A percentile compares a stretch with the other conserved stretches of the same genome.
Evolutionary conservation across 1,140 invertebrate species (phyloP).

Genomic region (Harlomillsia oculata): DNA sequence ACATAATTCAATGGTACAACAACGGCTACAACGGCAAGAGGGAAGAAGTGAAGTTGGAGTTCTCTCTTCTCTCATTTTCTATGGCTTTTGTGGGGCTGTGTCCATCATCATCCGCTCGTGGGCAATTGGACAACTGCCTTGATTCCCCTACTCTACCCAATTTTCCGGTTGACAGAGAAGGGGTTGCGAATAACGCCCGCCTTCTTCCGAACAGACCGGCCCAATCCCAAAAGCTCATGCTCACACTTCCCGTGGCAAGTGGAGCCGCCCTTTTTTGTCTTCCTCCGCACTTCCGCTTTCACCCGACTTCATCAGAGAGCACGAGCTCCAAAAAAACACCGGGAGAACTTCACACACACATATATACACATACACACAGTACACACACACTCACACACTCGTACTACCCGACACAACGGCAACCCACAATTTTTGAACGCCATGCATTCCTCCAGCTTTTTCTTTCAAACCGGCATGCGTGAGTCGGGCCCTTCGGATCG

Average conservation of each 20-base stretch:
- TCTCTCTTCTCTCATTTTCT: too few species aligned
- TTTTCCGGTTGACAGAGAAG: conserved; percentile 15
- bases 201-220: conserved; percentile 7
- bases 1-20: too few species aligned
- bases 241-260: conserved; percentile 1
- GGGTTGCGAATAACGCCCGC: conserved; percentile 10
- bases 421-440: too few species aligned
- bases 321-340: background rate
- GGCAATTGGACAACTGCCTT: conserved; percentile 13
- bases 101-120: conserved; percentile 11
- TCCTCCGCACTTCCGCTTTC: conserved; percentile 19
- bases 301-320: too few species aligned
- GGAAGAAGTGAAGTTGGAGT: too few species aligned
- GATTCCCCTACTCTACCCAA: conserved; percentile 12
- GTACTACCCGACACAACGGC: too few species aligned
- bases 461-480: too few species aligned
- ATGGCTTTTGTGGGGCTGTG: conserved; percentile 2
- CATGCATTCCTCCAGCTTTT: too few species aligned
- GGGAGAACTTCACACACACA: background rate
- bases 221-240: conserved; percentile 1
- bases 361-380: too few species aligned
- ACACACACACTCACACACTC: too few species aligned
- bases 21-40: too few species aligned
- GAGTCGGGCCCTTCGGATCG: too few species aligned
- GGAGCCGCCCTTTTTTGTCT: conserved; percentile 7